Percentiles rank a stretch among this genome's conserved stretches.
Conservation (phyloP, 2,888 invertebrate species). For the Nephrotoma appendiculata region DNA sequence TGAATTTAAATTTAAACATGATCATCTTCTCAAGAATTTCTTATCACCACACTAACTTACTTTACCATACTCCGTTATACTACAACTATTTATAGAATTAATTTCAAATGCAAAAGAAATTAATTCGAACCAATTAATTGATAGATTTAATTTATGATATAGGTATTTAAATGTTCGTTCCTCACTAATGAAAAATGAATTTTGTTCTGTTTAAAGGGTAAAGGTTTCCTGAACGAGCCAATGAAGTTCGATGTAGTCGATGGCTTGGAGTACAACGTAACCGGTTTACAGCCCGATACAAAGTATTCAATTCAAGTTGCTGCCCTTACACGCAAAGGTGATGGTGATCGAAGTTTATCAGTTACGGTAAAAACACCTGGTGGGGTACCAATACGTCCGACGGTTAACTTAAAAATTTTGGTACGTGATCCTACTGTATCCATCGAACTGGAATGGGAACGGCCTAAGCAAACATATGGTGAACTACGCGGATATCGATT, state of each 20-base stretch:
- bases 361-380: slow-evolving; percentile 83
- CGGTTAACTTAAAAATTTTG: slow-evolving; percentile 65
- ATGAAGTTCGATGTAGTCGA: slow-evolving; percentile 76
- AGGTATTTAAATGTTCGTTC: neutral
- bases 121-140: neutral
- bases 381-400: slow-evolving; percentile 77
- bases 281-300: slow-evolving; percentile 88
- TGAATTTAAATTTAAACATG: too few relatives aligned
- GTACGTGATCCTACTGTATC: slow-evolving; percentile 77
- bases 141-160: neutral
- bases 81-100: too few relatives aligned
- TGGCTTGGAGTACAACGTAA: slow-evolving; percentile 68
- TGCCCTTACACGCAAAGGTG: slow-evolving; percentile 91
- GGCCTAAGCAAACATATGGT: slow-evolving; percentile 80
- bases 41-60: too few relatives aligned
- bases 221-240: slow-evolving; percentile 69
- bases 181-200: neutral
- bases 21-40: too few relatives aligned
- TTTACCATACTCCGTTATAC: too few relatives aligned
- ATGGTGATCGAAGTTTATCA: slow-evolving; percentile 82
- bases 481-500: slow-evolving; percentile 75
- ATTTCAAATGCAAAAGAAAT: neutral
- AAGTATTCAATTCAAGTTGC: slow-evolving; percentile 89
- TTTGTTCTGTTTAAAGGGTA: slow-evolving; percentile 23
- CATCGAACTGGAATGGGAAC: slow-evolving; percentile 85